A percentile compares a stretch with the other conserved stretches of the same genome.
Conservation (phyloP, 1,140 invertebrate genomes). For the Heliconius hermathena region DNA sequence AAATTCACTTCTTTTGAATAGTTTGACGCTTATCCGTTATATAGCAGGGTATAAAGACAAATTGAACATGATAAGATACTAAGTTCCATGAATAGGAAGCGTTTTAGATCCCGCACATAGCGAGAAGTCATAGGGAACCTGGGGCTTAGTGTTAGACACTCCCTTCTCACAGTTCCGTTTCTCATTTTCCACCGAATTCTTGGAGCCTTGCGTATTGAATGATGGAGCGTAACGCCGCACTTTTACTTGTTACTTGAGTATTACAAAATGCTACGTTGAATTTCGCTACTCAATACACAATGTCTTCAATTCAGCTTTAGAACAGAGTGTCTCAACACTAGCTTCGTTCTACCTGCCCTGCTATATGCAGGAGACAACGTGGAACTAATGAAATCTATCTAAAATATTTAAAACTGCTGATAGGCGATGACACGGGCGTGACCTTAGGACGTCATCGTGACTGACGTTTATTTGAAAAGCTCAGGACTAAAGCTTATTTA, state of each 20-base stretch:
- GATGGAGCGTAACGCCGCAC: not conserved
- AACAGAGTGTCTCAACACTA: not conserved
- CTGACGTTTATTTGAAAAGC: constrained; percentile 6
- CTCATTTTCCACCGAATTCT: not conserved
- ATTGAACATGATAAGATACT: too few species aligned
- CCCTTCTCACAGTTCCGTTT: not conserved
- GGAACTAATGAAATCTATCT: not conserved
- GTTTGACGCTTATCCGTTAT: not conserved
- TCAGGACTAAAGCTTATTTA: not conserved
- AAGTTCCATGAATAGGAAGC: too few species aligned
- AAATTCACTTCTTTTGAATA: not conserved
- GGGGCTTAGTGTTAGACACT: too few species aligned
- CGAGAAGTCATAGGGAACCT: not conserved
- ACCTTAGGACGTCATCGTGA: not conserved
- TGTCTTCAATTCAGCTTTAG: not conserved
- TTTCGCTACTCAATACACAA: not conserved
- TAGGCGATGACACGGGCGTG: not conserved
- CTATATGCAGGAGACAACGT: not conserved
- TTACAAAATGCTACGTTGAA: not conserved
- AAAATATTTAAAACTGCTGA: not conserved
- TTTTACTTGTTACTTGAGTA: not conserved
- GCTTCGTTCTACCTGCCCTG: not conserved
- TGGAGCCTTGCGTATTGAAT: not conserved
- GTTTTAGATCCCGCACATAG: too few species aligned
- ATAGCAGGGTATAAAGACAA: not conserved